Evolutionary conservation across 1,140 invertebrate species (phyloP).

Genomic region (Spodoptera frugiperda): DNA sequence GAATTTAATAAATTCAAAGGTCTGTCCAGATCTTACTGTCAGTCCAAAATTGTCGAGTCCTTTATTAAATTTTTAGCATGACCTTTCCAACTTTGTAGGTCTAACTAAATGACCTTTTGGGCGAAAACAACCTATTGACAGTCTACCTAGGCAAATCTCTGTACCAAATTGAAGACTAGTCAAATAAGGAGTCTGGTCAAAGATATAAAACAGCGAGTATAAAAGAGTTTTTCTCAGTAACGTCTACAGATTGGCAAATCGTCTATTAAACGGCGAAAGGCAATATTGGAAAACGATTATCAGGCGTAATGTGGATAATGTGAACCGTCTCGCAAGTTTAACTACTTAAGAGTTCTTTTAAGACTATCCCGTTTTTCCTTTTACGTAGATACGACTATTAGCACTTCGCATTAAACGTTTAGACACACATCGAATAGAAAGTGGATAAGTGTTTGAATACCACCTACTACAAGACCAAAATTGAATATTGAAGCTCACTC

Average conservation of each 20-base stretch:
- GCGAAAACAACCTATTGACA: neutral
- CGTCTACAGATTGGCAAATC: neutral
- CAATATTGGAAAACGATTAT: slow-evolving; percentile 32
- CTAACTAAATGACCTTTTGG: too few relatives aligned
- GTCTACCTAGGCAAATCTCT: neutral
- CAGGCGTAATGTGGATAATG: slow-evolving; percentile 10
- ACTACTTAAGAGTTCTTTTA: slow-evolving; percentile 8
- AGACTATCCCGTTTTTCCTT: slow-evolving; percentile 2
- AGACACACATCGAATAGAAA: neutral
- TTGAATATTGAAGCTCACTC: neutral
- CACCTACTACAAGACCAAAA: neutral
- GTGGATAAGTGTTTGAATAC: neutral
- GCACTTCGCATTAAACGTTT: neutral
- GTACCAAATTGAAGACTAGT: neutral
- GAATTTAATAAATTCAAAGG: too few relatives aligned
- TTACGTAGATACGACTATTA: neutral
- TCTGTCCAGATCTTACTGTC: too few relatives aligned
- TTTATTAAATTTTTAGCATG: too few relatives aligned
- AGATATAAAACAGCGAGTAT: slow-evolving; percentile 14
- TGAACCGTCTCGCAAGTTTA: slow-evolving; percentile 20
- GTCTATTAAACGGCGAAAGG: slow-evolving; percentile 11
- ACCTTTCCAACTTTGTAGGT: too few relatives aligned
- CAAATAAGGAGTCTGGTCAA: neutral
- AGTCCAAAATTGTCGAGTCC: too few relatives aligned
- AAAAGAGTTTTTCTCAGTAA: slow-evolving; percentile 13